Base-by-base conservation (phyloP, 2,113 vertebrate species). In the Engraulis encrasicolus region DNA sequence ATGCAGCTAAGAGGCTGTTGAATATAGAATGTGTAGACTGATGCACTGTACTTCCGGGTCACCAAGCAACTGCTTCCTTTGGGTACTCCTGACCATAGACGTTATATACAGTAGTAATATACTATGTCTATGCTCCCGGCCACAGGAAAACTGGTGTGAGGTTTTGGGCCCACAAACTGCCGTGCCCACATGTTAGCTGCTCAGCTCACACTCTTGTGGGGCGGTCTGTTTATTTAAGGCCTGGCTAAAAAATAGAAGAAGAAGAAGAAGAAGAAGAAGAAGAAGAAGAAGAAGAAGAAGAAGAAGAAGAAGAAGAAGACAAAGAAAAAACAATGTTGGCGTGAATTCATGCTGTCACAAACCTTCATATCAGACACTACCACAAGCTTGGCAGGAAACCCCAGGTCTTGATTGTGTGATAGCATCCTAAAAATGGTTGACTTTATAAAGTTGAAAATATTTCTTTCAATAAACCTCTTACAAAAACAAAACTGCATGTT, bases 381-480 rank as follows among this genome's bases (percentile, higher is more conserved):
- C 84, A 84, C 86, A 87, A 78, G n/a, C 84, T 80, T 88, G 78
- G 88, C 86, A 88, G 81, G 74, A 85, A 49, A 80, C 86, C 92
- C 81, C 87, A 87, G 91, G 88, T 91, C 90, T 89, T 93, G 93
- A 92, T 92, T 93, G 91, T 94, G 90, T 92, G 91, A 91, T 92
- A 89, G 91, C 91, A 92, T 92, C 40, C 40, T 90, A 94, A 90
- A 83, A 91, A 89, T 82, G 86, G 87, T 91, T 95, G 89, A 93
- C 92, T 95, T 95, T 94, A 92, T 94, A 95, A 91, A 66, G 92
- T 93, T 92, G 91, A 81, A 93, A 89, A 91, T 87, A 89, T 92
- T 94, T 94, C 91, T 95, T 94, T 95, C 93, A 95, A 95, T 95
- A 95, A 95, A 95, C 83, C 85, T 92, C 90, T 93, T 94, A 93